phyloP scores from a whole-genome alignment of 1,140 invertebrate genomes.

The Trissolcus basalis region DNA sequence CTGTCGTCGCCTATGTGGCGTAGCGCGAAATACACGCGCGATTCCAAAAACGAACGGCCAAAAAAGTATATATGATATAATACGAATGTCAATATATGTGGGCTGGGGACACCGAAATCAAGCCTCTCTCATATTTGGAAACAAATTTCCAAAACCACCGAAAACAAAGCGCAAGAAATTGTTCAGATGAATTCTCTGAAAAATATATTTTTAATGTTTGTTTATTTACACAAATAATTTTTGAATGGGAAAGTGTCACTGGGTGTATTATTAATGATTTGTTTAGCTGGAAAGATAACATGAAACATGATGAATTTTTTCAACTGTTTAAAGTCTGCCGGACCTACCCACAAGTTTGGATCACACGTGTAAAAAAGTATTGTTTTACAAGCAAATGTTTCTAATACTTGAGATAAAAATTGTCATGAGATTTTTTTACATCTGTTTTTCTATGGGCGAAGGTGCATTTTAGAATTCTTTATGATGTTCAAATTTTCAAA shows the following conservation, averaged over 20 bases:
- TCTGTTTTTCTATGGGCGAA: neutral
- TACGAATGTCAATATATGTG: too few species aligned
- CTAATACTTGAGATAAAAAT: constrained; percentile 44
- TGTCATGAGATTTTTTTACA: constrained; percentile 18
- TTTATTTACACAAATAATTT: too few species aligned
- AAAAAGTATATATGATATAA: neutral
- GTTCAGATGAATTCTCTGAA: neutral
- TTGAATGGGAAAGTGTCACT: too few species aligned
- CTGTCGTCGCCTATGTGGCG: constrained; percentile 38
- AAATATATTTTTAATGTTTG: too few species aligned
- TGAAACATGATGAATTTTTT: constrained; percentile 5
- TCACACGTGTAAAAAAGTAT: constrained; percentile 38
- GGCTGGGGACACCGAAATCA: too few species aligned
- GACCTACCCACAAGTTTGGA: constrained; percentile 33
- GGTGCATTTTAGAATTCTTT: neutral
- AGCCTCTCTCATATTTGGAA: too few species aligned
- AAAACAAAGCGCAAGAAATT: constrained; percentile 8
- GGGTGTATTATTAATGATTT: too few species aligned
- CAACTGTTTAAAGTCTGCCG: neutral
- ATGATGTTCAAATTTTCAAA: too few species aligned
- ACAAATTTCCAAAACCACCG: too few species aligned
- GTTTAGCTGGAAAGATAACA: neutral
- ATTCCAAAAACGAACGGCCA: neutral
- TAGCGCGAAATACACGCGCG: neutral
- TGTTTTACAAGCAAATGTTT: constrained; percentile 50